Evolutionary conservation across 1,140 invertebrate genomes (phyloP).

Genomic region (Panagrolaimus sp.): DNA sequence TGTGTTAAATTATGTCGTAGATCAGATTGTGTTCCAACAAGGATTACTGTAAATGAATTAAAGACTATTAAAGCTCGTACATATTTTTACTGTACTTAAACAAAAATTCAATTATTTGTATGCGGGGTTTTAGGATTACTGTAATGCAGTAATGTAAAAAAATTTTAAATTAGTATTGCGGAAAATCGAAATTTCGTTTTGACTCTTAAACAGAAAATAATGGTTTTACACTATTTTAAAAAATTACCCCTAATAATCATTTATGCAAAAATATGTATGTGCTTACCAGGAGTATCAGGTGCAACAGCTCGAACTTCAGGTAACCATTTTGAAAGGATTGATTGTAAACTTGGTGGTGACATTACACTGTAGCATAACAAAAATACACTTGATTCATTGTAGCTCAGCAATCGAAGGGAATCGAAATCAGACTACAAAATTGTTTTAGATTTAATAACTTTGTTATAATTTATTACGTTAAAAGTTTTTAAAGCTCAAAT

Average conservation of each 20-base stretch:
- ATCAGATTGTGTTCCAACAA: conserved; percentile 78
- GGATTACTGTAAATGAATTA: conserved; percentile 66
- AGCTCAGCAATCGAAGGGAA: conserved; percentile 50
- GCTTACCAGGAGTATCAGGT: conserved; percentile 34
- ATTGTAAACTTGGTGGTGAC: conserved; percentile 37
- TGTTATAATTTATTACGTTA: neutral
- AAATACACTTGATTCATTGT: conserved; percentile 56
- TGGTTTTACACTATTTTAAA: no score
- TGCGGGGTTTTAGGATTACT: no score
- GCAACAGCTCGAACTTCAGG: conserved; percentile 47
- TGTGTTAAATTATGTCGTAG: conserved; percentile 63
- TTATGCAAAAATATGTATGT: neutral
- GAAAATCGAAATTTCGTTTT: no score
- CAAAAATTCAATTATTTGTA: no score
- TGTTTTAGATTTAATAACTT: no score
- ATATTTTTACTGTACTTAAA: no score
- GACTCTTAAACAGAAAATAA: no score
- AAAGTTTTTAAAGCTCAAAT: no score
- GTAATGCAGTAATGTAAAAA: no score
- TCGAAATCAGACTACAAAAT: conserved; percentile 53
- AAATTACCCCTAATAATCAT: no score
- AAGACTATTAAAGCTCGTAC: no score
- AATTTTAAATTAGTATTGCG: no score
- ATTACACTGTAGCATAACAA: conserved; percentile 55
- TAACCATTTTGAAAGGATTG: conserved; percentile 49